Conservation (phyloP, 2,113 vertebrate species). For the Malurus melanocephalus region DNA sequence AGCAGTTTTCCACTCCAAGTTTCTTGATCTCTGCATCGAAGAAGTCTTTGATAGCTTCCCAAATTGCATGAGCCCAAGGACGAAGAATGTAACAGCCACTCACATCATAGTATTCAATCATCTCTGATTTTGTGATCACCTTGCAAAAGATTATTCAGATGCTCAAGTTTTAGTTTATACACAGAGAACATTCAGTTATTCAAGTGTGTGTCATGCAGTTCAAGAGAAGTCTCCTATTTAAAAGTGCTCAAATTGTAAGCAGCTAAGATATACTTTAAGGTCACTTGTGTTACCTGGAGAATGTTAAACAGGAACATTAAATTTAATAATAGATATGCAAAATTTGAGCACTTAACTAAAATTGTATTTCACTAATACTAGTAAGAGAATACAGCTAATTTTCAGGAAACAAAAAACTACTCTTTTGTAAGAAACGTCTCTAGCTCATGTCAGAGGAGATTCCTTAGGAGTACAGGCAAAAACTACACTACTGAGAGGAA, state of each 20-base stretch:
- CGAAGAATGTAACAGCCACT: constrained; percentile 96
- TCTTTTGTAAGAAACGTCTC: background rate
- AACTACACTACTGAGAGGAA: background rate
- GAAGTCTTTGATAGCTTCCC: constrained; percentile 92
- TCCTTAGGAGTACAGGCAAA: background rate
- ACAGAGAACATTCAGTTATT: background rate
- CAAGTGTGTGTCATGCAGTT: background rate
- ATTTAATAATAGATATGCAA: background rate
- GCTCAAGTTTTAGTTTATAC: background rate
- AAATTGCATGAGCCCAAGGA: constrained; percentile 91
- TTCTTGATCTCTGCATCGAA: constrained; percentile 94
- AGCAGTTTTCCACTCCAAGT: constrained; percentile 96
- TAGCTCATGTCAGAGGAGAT: background rate
- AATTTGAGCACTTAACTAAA: background rate
- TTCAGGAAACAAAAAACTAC: background rate
- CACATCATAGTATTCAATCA: constrained; percentile 98
- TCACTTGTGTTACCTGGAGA: background rate
- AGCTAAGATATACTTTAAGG: background rate
- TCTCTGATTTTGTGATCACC: constrained; percentile 97
- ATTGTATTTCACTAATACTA: background rate
- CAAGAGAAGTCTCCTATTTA: background rate
- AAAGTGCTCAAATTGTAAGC: background rate
- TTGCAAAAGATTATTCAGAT: constrained; percentile 56
- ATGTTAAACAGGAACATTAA: background rate
- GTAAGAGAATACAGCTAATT: background rate